Conservation (phyloP, 2,113 vertebrate species). For the Rhinolophus ferrumequinum region DNA sequence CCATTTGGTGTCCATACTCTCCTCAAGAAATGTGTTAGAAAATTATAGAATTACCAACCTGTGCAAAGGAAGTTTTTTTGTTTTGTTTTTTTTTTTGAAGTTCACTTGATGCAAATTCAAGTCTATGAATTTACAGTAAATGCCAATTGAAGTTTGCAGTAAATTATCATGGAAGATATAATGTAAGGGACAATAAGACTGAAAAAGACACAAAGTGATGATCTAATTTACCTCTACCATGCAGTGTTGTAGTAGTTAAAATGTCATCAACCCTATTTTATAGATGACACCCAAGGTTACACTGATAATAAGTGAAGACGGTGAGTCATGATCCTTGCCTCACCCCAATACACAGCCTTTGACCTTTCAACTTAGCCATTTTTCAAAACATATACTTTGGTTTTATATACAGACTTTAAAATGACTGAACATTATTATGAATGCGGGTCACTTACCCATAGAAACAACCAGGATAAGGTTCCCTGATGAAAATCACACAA, state of each 20-base stretch:
- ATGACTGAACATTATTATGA: not conserved
- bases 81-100: not conserved
- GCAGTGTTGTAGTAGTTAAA: not conserved
- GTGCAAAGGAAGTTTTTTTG: not conserved
- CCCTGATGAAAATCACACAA: not conserved
- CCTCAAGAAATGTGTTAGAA: slow-evolving; percentile 57
- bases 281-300: not conserved
- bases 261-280: not conserved
- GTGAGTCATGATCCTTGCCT: not conserved
- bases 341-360: not conserved
- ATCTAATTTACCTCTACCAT: not conserved
- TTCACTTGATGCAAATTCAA: slow-evolving; percentile 67
- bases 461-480: not conserved
- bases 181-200: slow-evolving; percentile 39
- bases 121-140: slow-evolving; percentile 65
- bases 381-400: not conserved
- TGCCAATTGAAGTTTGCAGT: slow-evolving; percentile 42
- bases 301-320: not conserved
- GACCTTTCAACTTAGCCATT: not conserved
- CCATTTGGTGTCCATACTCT: slow-evolving; percentile 41
- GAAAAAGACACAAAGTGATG: not conserved
- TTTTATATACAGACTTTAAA: not conserved
- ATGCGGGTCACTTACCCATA: not conserved
- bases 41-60: slow-evolving; percentile 35
- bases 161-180: slow-evolving; percentile 39